phyloP scores from a whole-genome alignment of 1,140 invertebrate species.

The Drosophila willistoni region DNA sequence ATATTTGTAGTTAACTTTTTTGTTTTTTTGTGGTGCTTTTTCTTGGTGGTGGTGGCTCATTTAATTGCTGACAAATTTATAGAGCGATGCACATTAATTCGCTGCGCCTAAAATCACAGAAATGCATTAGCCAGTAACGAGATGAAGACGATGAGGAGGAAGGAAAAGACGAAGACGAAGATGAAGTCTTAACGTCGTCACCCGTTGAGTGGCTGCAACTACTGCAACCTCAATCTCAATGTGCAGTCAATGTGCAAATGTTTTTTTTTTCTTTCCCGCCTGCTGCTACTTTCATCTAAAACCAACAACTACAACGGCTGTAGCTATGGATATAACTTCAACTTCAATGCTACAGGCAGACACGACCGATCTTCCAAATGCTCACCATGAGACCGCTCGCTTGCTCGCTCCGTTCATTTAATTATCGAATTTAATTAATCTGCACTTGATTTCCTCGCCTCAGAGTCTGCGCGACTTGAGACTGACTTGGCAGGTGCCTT shows the following conservation, averaged over 20 bases:
- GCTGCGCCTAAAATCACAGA: constrained; percentile 78
- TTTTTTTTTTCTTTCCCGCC: constrained; percentile 44
- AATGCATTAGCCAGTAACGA: constrained; percentile 68
- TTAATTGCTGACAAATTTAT: constrained; percentile 82
- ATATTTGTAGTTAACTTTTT: constrained; percentile 3
- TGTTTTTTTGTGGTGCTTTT: neutral
- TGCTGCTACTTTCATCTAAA: constrained; percentile 59
- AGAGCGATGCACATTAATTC: constrained; percentile 81
- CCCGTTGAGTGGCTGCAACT: constrained; percentile 46
- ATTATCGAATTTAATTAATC: constrained; percentile 82
- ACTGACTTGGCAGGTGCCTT: constrained; percentile 52
- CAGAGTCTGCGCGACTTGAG: constrained; percentile 20
- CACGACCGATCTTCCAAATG: constrained; percentile 55
- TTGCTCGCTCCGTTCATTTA: constrained; percentile 68
- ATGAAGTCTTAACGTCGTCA: constrained; percentile 29
- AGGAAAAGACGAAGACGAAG: constrained; percentile 18
- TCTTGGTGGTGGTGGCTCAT: constrained; percentile 43
- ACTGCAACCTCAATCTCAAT: constrained; percentile 67
- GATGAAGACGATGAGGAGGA: constrained; percentile 4
- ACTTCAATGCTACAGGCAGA: constrained; percentile 51
- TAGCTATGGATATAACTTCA: constrained; percentile 10
- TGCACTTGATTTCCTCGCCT: constrained; percentile 80
- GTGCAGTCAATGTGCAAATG: constrained; percentile 71
- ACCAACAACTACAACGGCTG: constrained; percentile 48
- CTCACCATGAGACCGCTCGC: constrained; percentile 15